These are phyloP conservation scores for Burhinus oedicnemus DNA, from an alignment of 2,113 vertebrate genomes.

Conservation along the genomic window DNA sequence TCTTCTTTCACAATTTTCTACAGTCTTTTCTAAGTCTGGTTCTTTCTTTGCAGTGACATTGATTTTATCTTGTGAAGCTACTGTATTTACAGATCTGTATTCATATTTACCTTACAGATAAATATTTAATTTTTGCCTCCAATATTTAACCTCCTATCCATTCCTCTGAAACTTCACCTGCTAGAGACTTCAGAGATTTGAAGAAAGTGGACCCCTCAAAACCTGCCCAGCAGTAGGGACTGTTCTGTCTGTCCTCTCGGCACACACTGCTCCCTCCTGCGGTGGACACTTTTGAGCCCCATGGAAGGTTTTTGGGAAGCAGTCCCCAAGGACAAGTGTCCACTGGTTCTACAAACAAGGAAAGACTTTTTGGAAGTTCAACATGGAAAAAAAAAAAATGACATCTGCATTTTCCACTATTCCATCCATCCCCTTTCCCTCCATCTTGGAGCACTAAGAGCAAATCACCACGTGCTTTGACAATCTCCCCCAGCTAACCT, in stretches of 20 bases:
- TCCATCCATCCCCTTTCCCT: background rate
- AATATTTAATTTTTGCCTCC: background rate
- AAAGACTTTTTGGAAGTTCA: background rate
- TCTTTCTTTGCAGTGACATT: background rate
- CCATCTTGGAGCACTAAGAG: background rate
- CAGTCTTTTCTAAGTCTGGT: background rate
- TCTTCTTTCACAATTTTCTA: background rate
- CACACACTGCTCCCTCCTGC: background rate
- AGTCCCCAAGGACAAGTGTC: background rate
- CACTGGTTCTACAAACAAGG: background rate
- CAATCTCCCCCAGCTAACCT: no score
- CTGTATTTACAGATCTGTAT: background rate
- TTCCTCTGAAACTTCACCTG: background rate
- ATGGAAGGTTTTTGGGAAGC: background rate
- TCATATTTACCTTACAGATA: background rate
- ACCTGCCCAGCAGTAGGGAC: background rate
- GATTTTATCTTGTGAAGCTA: background rate
- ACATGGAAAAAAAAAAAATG: background rate
- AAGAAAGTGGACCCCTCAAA: background rate
- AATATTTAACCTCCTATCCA: background rate
- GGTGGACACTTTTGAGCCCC: background rate
- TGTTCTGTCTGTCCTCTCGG: background rate
- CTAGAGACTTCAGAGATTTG: background rate
- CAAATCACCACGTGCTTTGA: rapidly evolving
- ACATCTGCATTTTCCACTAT: background rate